Conservation (phyloP, 2,113 vertebrate species). For the Gasterosteus aculeatus region DNA sequence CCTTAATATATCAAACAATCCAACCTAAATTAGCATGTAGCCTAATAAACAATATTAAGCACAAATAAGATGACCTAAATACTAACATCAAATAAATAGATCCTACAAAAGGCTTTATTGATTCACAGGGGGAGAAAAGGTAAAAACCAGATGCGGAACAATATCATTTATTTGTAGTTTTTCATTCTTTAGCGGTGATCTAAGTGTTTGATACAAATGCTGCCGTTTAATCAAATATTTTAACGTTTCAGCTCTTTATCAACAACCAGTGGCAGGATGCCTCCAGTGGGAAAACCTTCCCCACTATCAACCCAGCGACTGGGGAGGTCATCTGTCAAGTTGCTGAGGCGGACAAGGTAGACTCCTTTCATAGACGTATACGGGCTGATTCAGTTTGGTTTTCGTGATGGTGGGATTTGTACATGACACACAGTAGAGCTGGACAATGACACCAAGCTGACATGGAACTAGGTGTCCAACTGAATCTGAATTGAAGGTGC, state of each 20-base stretch:
- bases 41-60: too few relatives aligned
- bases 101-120: too few relatives aligned
- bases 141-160: neutral
- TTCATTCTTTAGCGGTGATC: neutral
- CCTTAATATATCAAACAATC: too few relatives aligned
- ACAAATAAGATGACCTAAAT: too few relatives aligned
- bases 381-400: neutral
- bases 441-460: neutral
- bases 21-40: too few relatives aligned
- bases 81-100: too few relatives aligned
- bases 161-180: neutral
- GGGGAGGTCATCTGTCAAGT: conserved; percentile 94
- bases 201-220: neutral
- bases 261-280: conserved; percentile 95
- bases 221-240: neutral
- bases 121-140: neutral
- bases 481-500: neutral
- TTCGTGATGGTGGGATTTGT: neutral
- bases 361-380: neutral
- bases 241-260: conserved; percentile 89
- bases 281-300: conserved; percentile 89
- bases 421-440: neutral
- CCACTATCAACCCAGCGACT: conserved; percentile 90
- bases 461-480: neutral
- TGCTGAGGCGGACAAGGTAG: conserved; percentile 91